Percentiles rank a stretch among this genome's conserved stretches.
phyloP scores from a whole-genome alignment of 2,797 vertebrate species.

The Furcifer pardalis region DNA sequence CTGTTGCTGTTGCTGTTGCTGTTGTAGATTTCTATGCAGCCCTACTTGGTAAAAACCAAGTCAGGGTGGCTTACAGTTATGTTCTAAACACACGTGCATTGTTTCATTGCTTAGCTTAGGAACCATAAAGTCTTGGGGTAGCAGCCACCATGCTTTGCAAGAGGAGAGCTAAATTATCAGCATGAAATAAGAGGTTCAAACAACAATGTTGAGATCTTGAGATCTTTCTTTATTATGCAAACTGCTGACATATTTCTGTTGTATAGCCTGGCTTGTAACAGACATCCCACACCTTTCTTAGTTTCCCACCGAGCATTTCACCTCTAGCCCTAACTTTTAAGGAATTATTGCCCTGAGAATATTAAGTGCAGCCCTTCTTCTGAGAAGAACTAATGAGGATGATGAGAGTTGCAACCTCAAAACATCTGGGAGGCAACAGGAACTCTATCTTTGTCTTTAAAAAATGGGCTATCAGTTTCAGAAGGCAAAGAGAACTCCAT shows the following conservation, averaged over 20 bases:
- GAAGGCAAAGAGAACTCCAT: constrained; percentile 2
- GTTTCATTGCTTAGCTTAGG: not conserved
- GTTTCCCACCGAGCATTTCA: not conserved
- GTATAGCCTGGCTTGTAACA: not conserved
- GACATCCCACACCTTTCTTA: no score
- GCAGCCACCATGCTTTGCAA: not conserved
- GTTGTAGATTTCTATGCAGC: no score
- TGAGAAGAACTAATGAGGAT: not conserved
- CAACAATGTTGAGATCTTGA: not conserved
- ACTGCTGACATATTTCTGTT: no score
- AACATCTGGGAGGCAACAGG: not conserved
- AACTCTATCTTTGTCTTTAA: not conserved
- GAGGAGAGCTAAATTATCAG: no score
- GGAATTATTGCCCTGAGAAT: not conserved
- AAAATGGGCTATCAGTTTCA: constrained; percentile 15
- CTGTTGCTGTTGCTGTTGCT: no score
- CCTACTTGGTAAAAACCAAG: no score
- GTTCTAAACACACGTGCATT: not conserved
- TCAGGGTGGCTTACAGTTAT: no score
- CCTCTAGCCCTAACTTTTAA: not conserved
- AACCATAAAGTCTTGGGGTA: not conserved
- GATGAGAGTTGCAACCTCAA: not conserved
- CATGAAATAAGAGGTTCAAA: not conserved
- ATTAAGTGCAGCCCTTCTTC: not conserved
- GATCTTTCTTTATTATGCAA: not conserved